phyloP scores from a whole-genome alignment of 1,140 invertebrate species.

The Epicauta chinensis region DNA sequence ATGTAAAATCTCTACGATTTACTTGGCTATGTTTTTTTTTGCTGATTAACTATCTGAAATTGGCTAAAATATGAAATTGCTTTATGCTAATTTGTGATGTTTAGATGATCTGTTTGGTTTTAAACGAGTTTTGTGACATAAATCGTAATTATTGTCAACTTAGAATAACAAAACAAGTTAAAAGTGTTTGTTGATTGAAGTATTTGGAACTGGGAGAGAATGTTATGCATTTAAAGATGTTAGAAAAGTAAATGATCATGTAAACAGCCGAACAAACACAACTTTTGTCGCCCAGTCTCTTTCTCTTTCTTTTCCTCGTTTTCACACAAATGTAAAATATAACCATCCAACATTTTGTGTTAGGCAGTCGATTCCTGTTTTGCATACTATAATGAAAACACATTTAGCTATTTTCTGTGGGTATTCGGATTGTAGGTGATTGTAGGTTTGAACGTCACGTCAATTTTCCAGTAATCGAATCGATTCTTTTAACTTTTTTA shows the following conservation, averaged over 20 bases:
- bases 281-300: conserved; percentile 7
- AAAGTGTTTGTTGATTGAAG: conserved; percentile 18
- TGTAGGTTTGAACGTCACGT: conserved; percentile 2
- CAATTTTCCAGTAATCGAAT: conserved; percentile 3
- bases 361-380: conserved; percentile 28
- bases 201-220: conserved; percentile 19
- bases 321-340: conserved; percentile 28
- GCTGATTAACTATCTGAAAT: no score
- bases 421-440: conserved; percentile 1
- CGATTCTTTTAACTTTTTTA: not conserved
- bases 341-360: conserved; percentile 10
- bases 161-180: conserved; percentile 22
- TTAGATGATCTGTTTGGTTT: no score
- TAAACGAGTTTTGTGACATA: not conserved
- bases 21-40: no score
- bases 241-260: conserved; percentile 33
- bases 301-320: no score
- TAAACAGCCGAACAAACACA: conserved; percentile 26
- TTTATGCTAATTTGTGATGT: no score
- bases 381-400: conserved; percentile 39
- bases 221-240: conserved; percentile 33
- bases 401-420: conserved; percentile 31
- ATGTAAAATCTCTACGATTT: no score
- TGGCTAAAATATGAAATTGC: no score
- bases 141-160: not conserved